Evolutionary conservation across 2,888 invertebrate species (phyloP).

Genomic region (Helicoverpa assulta): DNA sequence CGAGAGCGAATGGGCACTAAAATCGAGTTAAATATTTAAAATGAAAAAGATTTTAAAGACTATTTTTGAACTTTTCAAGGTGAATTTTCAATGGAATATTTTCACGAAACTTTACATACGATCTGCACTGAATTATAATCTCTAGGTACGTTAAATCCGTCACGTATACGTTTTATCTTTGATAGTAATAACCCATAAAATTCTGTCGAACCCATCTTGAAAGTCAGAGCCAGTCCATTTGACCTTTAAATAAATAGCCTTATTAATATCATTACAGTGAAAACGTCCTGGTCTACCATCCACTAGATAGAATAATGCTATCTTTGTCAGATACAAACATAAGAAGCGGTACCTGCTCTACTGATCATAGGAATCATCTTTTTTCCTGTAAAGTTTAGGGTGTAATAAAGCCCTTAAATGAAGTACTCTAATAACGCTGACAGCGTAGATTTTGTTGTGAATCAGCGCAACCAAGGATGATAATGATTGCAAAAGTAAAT

Average conservation of each 20-base stretch:
- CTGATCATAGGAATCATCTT: too few species aligned
- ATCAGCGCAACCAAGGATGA: background rate
- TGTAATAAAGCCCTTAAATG: background rate
- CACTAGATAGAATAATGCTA: conserved; percentile 32
- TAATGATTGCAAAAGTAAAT: background rate
- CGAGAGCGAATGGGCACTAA: background rate
- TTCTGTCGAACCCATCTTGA: conserved; percentile 74
- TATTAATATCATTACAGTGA: conserved; percentile 79
- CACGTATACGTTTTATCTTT: conserved; percentile 63
- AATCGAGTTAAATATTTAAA: background rate
- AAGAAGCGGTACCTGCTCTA: too few species aligned
- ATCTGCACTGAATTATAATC: conserved; percentile 34
- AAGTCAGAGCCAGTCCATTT: conserved; percentile 79
- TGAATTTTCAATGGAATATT: background rate
- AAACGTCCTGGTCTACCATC: conserved; percentile 68
- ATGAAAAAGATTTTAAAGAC: background rate
- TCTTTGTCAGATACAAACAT: too few species aligned
- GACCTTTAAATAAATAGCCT: conserved; percentile 85
- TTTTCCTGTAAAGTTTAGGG: background rate
- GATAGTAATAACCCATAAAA: conserved; percentile 74
- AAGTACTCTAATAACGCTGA: background rate
- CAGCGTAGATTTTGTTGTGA: background rate
- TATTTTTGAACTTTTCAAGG: too few species aligned
- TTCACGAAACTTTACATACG: conserved; percentile 5
- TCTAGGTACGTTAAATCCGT: conserved; percentile 46